A percentile compares a stretch with the other conserved stretches of the same genome.
These are phyloP conservation scores for Echinarachnius parma DNA, from an alignment of 53 echinoderm and acorn worm genomes.

Conservation along the genomic window DNA sequence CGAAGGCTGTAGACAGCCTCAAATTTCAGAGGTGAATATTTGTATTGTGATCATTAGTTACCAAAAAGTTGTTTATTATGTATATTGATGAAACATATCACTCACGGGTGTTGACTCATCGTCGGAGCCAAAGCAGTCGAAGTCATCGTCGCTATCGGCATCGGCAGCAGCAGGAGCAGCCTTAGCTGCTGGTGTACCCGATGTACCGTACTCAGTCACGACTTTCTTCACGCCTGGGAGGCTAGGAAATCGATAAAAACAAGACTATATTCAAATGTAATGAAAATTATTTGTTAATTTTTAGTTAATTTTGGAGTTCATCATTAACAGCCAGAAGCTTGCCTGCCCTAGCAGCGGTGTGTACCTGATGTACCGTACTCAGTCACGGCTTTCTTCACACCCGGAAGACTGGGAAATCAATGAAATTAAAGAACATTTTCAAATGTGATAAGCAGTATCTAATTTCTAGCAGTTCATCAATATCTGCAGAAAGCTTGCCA, in stretches of 20 bases:
- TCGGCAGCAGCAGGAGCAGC: constrained; percentile 37
- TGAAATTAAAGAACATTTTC: no score
- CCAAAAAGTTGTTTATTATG: no score
- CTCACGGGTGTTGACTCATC: neutral
- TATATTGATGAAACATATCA: neutral
- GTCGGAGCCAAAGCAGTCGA: constrained; percentile 31
- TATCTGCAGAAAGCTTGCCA: no score
- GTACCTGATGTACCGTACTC: constrained; percentile 73
- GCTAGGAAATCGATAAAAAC: no score
- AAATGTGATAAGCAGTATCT: neutral
- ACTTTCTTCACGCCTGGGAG: constrained; percentile 86
- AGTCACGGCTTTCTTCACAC: constrained; percentile 70
- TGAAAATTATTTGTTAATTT: no score
- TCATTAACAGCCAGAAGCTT: no score
- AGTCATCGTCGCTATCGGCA: constrained; percentile 61
- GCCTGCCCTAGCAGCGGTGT: constrained; percentile 26
- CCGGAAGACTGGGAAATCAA: constrained; percentile 74
- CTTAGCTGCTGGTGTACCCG: constrained; percentile 43
- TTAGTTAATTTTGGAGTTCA: no score
- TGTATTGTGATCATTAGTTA: no score
- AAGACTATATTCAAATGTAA: no score
- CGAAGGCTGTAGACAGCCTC: no score
- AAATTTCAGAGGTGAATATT: no score
- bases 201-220: constrained; percentile 66
- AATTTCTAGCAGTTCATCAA: no score